Conservation (phyloP, 2,888 invertebrate species). For the Parasteatoda lunata region DNA sequence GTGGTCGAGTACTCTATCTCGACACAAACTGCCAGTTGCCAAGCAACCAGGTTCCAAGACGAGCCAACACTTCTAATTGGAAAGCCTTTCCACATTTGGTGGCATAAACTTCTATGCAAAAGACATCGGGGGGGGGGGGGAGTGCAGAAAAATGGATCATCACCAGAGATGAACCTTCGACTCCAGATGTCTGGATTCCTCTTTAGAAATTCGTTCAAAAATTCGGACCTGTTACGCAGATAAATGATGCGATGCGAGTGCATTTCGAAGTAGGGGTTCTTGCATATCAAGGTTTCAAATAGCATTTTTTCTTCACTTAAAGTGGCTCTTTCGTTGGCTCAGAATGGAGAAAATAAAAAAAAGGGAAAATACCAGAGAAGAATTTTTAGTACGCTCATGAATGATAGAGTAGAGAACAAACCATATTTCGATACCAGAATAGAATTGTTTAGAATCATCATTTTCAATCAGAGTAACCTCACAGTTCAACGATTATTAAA, state of each 20-base stretch:
- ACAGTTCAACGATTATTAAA: too few relatives aligned
- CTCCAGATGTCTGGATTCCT: background rate
- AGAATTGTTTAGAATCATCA: too few relatives aligned
- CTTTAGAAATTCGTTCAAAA: conserved; percentile 12
- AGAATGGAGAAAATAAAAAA: too few relatives aligned
- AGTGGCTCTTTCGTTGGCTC: too few relatives aligned
- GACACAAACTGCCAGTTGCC: conserved; percentile 47
- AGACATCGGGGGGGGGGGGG: background rate
- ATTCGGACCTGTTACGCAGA: conserved; percentile 33
- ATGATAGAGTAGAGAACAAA: too few relatives aligned
- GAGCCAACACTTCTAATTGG: conserved; percentile 25
- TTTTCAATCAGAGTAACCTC: too few relatives aligned
- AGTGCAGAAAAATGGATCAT: conserved; percentile 11
- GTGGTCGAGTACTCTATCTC: conserved; percentile 25
- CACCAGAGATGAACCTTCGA: background rate
- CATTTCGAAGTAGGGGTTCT: conserved; percentile 10
- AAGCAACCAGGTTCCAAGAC: conserved; percentile 14
- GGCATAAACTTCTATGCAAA: background rate
- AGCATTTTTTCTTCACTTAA: too few relatives aligned
- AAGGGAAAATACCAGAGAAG: too few relatives aligned
- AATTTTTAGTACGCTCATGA: too few relatives aligned
- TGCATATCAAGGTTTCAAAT: too few relatives aligned
- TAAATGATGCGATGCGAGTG: background rate
- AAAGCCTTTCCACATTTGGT: conserved; percentile 18
- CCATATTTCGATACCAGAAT: too few relatives aligned